Conservation (phyloP, 1,140 invertebrate genomes). For the Reticulitermes speratus region DNA sequence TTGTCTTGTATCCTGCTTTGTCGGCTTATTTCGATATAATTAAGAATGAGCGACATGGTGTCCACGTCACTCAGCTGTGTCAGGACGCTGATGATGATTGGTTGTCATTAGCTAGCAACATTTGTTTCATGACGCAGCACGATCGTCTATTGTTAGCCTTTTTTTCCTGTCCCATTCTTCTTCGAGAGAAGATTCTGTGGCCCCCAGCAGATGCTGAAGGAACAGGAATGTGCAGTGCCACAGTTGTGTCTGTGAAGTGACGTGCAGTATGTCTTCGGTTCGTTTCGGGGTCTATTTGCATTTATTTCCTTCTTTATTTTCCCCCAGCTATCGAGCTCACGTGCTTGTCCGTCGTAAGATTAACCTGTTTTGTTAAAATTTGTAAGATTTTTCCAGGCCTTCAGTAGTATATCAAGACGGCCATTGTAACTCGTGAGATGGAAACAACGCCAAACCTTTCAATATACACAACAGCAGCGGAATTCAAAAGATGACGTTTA, state of each 20-base stretch:
- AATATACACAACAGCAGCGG: no score
- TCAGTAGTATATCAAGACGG: no score
- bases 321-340: no score
- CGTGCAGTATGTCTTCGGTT: no score
- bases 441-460: no score
- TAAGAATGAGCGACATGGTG: constrained; percentile 31
- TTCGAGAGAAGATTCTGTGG: constrained; percentile 17
- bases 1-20: constrained; percentile 26
- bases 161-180: background rate
- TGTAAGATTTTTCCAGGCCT: no score
- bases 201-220: constrained; percentile 10
- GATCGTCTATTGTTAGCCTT: constrained; percentile 32
- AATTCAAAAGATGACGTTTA: no score
- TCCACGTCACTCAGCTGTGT: constrained; percentile 30
- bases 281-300: no score
- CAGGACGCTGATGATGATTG: constrained; percentile 29
- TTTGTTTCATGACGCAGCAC: constrained; percentile 35
- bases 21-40: constrained; percentile 32
- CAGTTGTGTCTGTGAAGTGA: background rate
- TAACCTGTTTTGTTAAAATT: no score
- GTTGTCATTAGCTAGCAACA: constrained; percentile 30
- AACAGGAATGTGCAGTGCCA: background rate
- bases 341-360: no score
- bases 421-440: no score
- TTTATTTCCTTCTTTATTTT: no score